Conservation (phyloP, 2,113 vertebrate genomes). For the Ageneiosus marmoratus region DNA sequence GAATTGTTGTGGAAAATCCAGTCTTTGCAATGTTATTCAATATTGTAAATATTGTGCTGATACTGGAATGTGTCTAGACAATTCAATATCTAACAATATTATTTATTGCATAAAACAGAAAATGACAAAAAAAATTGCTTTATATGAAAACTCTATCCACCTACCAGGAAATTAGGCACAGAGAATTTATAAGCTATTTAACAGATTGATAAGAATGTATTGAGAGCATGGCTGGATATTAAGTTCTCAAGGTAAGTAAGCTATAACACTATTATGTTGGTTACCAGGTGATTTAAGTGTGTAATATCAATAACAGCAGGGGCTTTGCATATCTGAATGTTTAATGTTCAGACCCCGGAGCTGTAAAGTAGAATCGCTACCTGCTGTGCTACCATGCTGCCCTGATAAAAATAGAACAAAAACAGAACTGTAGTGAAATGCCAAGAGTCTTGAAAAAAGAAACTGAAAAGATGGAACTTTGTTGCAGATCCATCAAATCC, state of each 20-base stretch:
- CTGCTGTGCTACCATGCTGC: not conserved
- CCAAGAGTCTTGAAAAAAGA: not conserved
- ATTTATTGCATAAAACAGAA: not conserved
- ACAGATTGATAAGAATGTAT: not conserved
- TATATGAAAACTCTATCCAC: not conserved
- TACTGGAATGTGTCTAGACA: not conserved
- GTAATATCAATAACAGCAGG: not conserved
- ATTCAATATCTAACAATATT: not conserved
- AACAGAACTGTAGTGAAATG: not conserved
- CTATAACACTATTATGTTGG: not conserved
- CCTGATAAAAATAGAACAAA: not conserved
- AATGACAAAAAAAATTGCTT: not conserved
- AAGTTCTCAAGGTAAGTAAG: not conserved
- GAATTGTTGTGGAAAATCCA: not conserved
- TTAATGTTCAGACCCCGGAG: conserved; percentile 8
- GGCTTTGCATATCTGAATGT: conserved; percentile 7
- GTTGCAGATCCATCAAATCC: not conserved
- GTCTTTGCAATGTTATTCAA: not conserved
- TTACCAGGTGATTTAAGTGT: not conserved
- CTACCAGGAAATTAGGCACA: too few species aligned
- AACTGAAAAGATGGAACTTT: not conserved
- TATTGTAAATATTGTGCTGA: not conserved
- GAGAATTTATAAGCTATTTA: too few species aligned
- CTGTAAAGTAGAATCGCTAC: not conserved
- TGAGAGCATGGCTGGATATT: not conserved